A percentile compares a stretch with the other conserved stretches of the same genome.
Evolutionary conservation across 2,888 invertebrate genomes (phyloP).

Genomic region (Bellardia pandia): DNA sequence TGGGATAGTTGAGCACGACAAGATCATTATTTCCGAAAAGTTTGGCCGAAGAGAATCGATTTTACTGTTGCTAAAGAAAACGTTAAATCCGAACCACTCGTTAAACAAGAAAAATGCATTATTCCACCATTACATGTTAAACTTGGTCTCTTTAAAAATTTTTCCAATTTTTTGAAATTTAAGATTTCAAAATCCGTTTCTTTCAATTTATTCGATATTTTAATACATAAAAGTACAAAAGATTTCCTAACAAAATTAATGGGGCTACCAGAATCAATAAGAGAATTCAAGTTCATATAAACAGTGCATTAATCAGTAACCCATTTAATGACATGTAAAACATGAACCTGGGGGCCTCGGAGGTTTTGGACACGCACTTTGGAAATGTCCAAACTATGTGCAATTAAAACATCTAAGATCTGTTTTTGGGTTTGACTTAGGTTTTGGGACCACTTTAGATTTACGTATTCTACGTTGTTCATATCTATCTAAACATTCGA

Average conservation of each 20-base stretch:
- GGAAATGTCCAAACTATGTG: background rate
- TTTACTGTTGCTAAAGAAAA: too few species aligned
- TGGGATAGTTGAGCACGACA: too few species aligned
- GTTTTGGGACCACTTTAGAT: too few species aligned
- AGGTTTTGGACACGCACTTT: background rate
- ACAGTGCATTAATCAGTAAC: constrained; percentile 5
- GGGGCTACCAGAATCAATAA: constrained; percentile 14
- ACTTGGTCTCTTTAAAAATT: too few species aligned
- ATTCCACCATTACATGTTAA: too few species aligned
- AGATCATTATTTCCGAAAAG: too few species aligned
- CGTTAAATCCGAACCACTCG: too few species aligned
- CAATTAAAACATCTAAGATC: constrained; percentile 3
- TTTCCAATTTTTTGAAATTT: background rate
- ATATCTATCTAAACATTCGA: background rate
- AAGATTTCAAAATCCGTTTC: background rate
- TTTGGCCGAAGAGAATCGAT: too few species aligned
- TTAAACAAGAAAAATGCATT: too few species aligned
- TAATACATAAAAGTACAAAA: constrained; percentile 1
- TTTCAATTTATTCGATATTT: constrained; percentile 9
- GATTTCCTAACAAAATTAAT: constrained; percentile 7
- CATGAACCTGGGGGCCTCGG: background rate
- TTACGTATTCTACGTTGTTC: background rate
- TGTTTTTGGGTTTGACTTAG: background rate
- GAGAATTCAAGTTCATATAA: constrained; percentile 18
- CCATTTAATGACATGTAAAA: constrained; percentile 12